phyloP scores from a whole-genome alignment of 2,888 invertebrate species.

The Mechanitis mazaeus region DNA sequence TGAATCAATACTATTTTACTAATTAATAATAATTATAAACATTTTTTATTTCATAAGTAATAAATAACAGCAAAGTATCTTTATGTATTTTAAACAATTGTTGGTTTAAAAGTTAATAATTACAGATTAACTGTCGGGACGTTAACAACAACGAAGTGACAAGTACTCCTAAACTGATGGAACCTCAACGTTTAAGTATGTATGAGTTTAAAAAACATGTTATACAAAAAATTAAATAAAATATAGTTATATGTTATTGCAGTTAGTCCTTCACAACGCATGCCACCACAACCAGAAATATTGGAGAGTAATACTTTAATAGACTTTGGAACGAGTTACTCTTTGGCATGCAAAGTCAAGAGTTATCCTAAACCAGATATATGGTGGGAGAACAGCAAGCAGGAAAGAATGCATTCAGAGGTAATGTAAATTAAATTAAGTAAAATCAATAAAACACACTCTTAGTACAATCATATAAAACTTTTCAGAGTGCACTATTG shows the following conservation, averaged over 20 bases:
- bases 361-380: slow-evolving; percentile 51
- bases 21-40: too few species aligned
- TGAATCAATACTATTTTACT: too few species aligned
- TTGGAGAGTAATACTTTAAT: slow-evolving; percentile 37
- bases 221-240: background rate
- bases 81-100: background rate
- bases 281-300: slow-evolving; percentile 34
- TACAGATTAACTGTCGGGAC: slow-evolving; percentile 44
- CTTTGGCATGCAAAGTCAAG: slow-evolving; percentile 48
- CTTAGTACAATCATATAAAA: background rate
- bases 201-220: background rate
- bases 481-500: slow-evolving; percentile 43
- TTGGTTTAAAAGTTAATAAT: slow-evolving; percentile 2
- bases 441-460: background rate
- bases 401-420: slow-evolving; percentile 32
- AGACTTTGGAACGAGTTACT: slow-evolving; percentile 42
- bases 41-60: background rate
- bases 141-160: slow-evolving; percentile 30
- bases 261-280: slow-evolving; percentile 2
- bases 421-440: slow-evolving; percentile 24
- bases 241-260: background rate
- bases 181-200: slow-evolving; percentile 40
- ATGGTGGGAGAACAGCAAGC: slow-evolving; percentile 45
- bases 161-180: slow-evolving; percentile 34
- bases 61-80: background rate